Base-by-base conservation (phyloP, 2,797 vertebrate species). In the Enteromius thamalakanensis region DNA sequence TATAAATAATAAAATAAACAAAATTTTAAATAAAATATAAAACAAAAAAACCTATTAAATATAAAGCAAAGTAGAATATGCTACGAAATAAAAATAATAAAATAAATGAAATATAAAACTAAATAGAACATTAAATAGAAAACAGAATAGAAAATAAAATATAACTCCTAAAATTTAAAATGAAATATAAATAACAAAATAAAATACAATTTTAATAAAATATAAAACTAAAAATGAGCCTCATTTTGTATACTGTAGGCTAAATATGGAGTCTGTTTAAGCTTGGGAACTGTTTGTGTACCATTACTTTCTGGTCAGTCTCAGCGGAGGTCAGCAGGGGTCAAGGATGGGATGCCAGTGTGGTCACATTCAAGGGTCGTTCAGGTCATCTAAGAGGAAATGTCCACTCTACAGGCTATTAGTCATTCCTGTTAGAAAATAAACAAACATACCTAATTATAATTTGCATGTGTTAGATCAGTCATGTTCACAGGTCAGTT, bases 401-500 rank as follows among this genome's bases (percentile, higher is more conserved):
- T 58, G 74, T 76, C 40, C 53, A 42, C n/a, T 60, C 74, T 26
- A 34, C 19, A 53, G 49, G 47, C 49, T 34, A 47, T 72, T 51
- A 21, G 72, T 75, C 32, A 55, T 55, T 40, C 34, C 72, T 3
- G 49, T 74, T 51, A 51, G 51, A 0, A 55, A 75, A 58, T 53
- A 14, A 55, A 55, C 32, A 40, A 58, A 34, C 37, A 40, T 55
- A 40, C 3, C 72, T 40, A 15, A 75, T 75, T 7, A 75, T 40
- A 15, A 58, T 40, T 37, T 23, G 21, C 1, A 15, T 75, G 21
- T 1, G 2, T 75, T 34, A 53, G 12, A 62, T 29, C 60, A 29
- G 60, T 14, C 60, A 29, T 51, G 45, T 34, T 51, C 26, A 72
- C 17, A 12, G 26, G 47, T 72, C 70, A 72, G 17, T 51, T 21